A percentile compares a stretch with the other conserved stretches of the same genome.
Evolutionary conservation across 2,888 invertebrate genomes (phyloP).

Genomic region (Chalcis sispes): DNA sequence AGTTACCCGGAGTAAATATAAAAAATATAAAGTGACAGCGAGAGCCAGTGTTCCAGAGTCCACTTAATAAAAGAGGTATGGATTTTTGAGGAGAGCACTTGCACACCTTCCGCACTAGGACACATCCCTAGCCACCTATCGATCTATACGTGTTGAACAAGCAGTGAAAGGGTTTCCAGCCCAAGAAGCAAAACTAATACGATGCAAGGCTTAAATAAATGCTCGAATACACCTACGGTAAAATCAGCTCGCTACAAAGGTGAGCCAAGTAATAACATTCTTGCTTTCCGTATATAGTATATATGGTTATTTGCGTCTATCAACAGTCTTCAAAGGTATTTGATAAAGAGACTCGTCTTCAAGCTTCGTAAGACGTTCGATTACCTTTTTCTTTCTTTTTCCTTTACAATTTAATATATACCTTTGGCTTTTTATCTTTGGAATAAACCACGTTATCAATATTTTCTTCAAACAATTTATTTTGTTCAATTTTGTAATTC

Average conservation of each 20-base stretch:
- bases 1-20: background rate
- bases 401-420: background rate
- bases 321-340: slow-evolving; percentile 69
- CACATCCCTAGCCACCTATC: slow-evolving; percentile 73
- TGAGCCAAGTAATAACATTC: slow-evolving; percentile 74
- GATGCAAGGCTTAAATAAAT: slow-evolving; percentile 75
- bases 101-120: slow-evolving; percentile 74
- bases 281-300: slow-evolving; percentile 63
- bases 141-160: slow-evolving; percentile 73
- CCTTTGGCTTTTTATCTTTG: slow-evolving; percentile 19
- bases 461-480: slow-evolving; percentile 1
- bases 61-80: slow-evolving; percentile 32
- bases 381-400: slow-evolving; percentile 19
- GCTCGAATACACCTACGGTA: slow-evolving; percentile 75
- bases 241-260: slow-evolving; percentile 74
- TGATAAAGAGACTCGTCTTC: slow-evolving; percentile 56
- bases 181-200: slow-evolving; percentile 77
- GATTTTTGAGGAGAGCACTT: slow-evolving; percentile 67
- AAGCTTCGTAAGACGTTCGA: background rate
- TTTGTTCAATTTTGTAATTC: background rate
- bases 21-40: slow-evolving; percentile 4
- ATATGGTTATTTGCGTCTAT: slow-evolving; percentile 69
- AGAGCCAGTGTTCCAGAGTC: slow-evolving; percentile 12
- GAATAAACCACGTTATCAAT: too few relatives aligned
- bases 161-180: slow-evolving; percentile 76